Base-by-base conservation (phyloP, 2,888 invertebrate species). In the Eristalinus sepulchralis region DNA sequence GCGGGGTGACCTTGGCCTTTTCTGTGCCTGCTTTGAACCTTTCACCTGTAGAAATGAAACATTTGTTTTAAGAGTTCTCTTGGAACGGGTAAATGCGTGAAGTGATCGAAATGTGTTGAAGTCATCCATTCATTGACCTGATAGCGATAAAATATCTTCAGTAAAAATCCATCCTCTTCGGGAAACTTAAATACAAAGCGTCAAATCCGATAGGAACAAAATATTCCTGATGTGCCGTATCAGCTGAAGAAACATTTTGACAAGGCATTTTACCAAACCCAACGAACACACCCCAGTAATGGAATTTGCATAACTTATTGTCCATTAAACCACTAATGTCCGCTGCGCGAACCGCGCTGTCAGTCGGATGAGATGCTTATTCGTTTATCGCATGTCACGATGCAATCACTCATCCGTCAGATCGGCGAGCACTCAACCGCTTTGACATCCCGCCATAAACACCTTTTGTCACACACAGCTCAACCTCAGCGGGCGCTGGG, bases 351-450 rank as follows among this genome's bases (percentile, higher is more conserved):
- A 24, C 3, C 24, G 17, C n/a, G 27, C 27, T 27, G 27, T 27
- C 24, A 59, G 59, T 11, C 47, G 8, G 47, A 1, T 47, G 47
- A 5, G 47, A 17, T 47, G 17, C 31, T 60, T 59, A 39, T 66
- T 75, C 8, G 11, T 8, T 34, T 64, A 64, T 67, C 66, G 75
- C 75, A 55, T 76, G 75, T 22, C 47, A 47, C 33, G 6, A 6
- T 31, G 31, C 47, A 76, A 59, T 76, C 31, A 60, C 33, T 57
- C 13, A 59, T 3, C 59, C 8, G 47, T 17, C 47, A 47, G n/a
- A 6, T 5, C 57, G 57, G 11, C 24, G 57, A 57, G 57, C 24
- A 57, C 24, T 57, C 57, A 57, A 57, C 22, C 11, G 24, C 24
- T 24, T 24, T 57, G 22, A 57, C 57, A 27, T 24, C 57, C 13